These are phyloP conservation scores for Dicyrtomina minuta DNA, from an alignment of 2,888 invertebrate genomes.

Conservation along the genomic window DNA sequence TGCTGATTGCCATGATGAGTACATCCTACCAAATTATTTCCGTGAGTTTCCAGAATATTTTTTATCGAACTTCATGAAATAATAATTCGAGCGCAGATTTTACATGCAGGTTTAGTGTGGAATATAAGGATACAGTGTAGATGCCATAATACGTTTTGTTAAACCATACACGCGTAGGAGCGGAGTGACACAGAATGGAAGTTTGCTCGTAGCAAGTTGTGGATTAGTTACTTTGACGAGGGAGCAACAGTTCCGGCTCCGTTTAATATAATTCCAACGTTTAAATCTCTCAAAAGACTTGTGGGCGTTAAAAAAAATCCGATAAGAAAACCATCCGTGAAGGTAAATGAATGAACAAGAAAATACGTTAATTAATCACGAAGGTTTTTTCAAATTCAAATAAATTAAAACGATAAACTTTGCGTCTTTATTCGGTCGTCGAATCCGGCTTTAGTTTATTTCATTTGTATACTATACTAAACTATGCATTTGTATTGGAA, in stretches of 20 bases:
- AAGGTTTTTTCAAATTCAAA: background rate
- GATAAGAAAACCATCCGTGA: constrained; percentile 63
- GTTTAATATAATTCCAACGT: constrained; percentile 87
- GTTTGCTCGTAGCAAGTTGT: constrained; percentile 87
- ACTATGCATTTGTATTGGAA: constrained; percentile 2
- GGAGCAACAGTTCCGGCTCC: constrained; percentile 88
- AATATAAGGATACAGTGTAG: too few relatives aligned
- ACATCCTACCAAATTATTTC: constrained; percentile 97
- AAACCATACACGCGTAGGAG: constrained; percentile 73
- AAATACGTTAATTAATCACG: background rate
- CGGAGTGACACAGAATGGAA: constrained; percentile 96
- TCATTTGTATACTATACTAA: background rate
- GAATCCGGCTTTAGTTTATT: too few relatives aligned
- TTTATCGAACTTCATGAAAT: too few relatives aligned
- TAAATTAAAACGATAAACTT: too few relatives aligned
- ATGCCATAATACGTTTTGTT: too few relatives aligned
- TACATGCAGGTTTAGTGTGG: too few relatives aligned
- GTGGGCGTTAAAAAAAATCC: constrained; percentile 59
- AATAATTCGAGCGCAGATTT: too few relatives aligned
- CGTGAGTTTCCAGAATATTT: constrained; percentile 66
- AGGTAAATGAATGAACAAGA: constrained; percentile 60
- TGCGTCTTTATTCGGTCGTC: too few relatives aligned
- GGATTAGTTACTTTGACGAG: constrained; percentile 95
- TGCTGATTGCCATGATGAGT: constrained; percentile 98
- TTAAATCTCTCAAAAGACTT: constrained; percentile 68